Percentiles rank a stretch among this genome's conserved stretches.
phyloP scores from a whole-genome alignment of 2,797 vertebrate species.

The Bradypodion pumilum region DNA sequence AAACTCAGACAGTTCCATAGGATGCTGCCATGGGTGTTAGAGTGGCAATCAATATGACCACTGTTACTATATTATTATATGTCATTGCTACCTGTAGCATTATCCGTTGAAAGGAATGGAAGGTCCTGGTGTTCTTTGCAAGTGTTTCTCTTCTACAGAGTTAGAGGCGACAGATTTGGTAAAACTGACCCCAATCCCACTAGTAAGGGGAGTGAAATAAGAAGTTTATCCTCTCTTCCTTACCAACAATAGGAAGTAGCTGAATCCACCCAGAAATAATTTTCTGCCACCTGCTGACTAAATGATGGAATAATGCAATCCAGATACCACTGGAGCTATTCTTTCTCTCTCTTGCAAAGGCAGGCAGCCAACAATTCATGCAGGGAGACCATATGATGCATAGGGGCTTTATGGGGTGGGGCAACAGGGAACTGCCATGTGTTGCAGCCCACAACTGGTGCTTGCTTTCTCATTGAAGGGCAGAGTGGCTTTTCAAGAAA shows the following conservation, averaged over 20 bases:
- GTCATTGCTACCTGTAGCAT: no score
- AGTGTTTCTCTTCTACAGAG: not conserved
- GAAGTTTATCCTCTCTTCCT: not conserved
- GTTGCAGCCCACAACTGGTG: not conserved
- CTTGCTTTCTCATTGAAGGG: slow-evolving; percentile 24
- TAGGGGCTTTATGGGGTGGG: not conserved
- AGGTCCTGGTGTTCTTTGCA: not conserved
- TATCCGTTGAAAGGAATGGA: not conserved
- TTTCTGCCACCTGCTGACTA: not conserved
- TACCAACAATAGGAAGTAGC: not conserved
- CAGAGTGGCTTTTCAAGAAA: slow-evolving; percentile 35
- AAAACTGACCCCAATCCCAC: not conserved
- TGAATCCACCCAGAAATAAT: not conserved
- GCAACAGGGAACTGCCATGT: not conserved
- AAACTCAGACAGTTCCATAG: no score
- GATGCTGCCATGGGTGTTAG: no score
- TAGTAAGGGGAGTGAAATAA: not conserved
- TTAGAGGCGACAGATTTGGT: not conserved
- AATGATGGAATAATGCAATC: not conserved
- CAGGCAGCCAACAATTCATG: not conserved
- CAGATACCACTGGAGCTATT: not conserved
- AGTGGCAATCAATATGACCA: no score
- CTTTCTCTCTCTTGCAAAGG: not conserved
- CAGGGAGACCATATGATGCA: not conserved
- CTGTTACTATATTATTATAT: no score